These are phyloP conservation scores for Simalia tracyae DNA, from an alignment of 2,797 vertebrate species.

Conservation along the genomic window DNA sequence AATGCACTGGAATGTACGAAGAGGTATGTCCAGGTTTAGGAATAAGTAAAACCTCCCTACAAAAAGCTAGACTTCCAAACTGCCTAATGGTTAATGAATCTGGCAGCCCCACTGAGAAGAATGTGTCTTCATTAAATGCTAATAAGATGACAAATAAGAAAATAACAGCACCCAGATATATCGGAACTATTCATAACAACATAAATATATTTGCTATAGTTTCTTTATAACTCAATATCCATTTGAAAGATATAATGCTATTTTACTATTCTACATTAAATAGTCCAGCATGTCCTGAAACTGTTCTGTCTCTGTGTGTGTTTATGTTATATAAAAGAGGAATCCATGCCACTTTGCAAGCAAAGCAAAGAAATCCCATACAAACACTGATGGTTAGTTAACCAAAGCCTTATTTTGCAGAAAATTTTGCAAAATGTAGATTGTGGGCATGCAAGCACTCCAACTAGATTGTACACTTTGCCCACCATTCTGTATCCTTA, in stretches of 20 bases:
- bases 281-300: not conserved
- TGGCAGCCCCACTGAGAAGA: not conserved
- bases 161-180: not conserved
- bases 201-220: not conserved
- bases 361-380: not conserved
- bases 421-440: not conserved
- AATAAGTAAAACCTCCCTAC: not conserved
- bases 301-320: not conserved
- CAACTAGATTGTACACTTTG: not conserved
- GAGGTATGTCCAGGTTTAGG: conserved; percentile 76
- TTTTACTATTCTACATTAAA: not conserved
- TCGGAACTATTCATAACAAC: not conserved
- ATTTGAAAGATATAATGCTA: not conserved
- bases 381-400: not conserved
- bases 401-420: not conserved
- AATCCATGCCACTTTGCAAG: not conserved
- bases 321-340: not conserved
- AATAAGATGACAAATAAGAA: not conserved
- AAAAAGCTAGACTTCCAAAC: not conserved
- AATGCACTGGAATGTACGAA: conserved; percentile 84
- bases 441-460: not conserved
- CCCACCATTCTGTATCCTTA: not conserved
- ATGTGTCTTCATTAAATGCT: not conserved
- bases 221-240: not conserved
- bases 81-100: not conserved